Base-by-base conservation (phyloP, 1,140 invertebrate genomes). In the Helicoverpa zea region DNA sequence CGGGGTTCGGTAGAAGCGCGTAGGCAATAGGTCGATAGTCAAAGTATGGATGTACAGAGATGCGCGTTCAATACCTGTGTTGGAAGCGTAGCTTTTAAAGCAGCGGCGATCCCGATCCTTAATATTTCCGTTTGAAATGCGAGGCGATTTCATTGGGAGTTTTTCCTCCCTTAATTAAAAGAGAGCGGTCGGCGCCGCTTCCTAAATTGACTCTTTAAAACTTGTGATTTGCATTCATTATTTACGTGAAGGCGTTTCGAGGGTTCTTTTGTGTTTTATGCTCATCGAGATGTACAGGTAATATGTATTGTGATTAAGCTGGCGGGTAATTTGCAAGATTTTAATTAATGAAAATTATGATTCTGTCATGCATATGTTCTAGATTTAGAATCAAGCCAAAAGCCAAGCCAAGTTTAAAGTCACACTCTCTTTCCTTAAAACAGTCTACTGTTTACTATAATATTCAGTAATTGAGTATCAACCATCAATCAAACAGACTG, bases 151-250 rank as follows among this genome's bases (percentile, higher is more conserved):
- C 56, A 77, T 63, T 64, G n/a, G n/a, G 54, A 58, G 51, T 81
- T 78, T 78, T 81, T 78, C 75, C 66, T 73, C 49, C 75, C 74
- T 78, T 81, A 81, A 81, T 81, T 81, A 81, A 82, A 82, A 78
- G 16, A 58, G 74, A 72, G 51, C 61, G 49, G 29, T 58, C 59
- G 52, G 73, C 72, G 54, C 16, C 70, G 76, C 63, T 79, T 73
- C 61, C 76, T 63, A 82, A 82, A 82, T 82, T 72, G 81, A 82
- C 81, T 82, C 77, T 82, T 82, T 79, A 68, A 79, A 82, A 82
- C 81, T 82, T 79, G 81, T 79, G 78, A 82, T 82, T 82, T 79
- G 68, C 54, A 72, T 80, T 73, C 79, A 73, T 63, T 63, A 59
- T 80, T 73, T 80, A 80, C 66, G 43, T 58, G 66, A 13, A 47